Conservation (phyloP, 2,888 invertebrate species). For the Caenorhabditis angaria region DNA sequence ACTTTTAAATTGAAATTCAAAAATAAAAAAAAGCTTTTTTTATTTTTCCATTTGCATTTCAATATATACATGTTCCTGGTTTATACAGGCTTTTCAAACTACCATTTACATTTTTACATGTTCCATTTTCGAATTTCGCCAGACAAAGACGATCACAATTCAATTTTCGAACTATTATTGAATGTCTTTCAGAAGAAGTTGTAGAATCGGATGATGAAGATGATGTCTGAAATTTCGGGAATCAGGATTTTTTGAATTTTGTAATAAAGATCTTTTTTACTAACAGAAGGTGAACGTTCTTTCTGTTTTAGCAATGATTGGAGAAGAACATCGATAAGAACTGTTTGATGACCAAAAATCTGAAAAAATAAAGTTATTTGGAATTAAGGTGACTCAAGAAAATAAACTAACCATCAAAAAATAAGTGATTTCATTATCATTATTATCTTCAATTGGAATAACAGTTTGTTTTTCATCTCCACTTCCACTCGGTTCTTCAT, state of each 20-base stretch:
- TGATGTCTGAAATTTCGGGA: not conserved
- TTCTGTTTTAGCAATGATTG: not conserved
- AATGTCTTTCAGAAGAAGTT: not conserved
- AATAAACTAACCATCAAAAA: not conserved
- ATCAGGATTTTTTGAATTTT: not conserved
- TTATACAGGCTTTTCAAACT: not conserved
- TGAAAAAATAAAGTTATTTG: not conserved
- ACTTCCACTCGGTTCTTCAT: not conserved
- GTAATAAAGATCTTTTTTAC: not conserved
- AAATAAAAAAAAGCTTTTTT: too few species aligned
- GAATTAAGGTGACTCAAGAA: not conserved
- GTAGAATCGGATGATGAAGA: not conserved
- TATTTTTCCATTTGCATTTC: too few species aligned
- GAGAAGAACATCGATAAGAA: not conserved
- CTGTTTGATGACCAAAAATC: not conserved
- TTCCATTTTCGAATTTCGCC: not conserved
- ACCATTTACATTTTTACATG: not conserved
- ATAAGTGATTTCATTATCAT: not conserved
- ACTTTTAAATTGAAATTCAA: too few species aligned
- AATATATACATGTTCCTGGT: not conserved
- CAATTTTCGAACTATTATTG: not conserved
- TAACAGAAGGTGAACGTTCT: not conserved
- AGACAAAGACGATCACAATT: not conserved
- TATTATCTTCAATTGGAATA: not conserved
- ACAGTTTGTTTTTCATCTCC: not conserved